A percentile compares a stretch with the other conserved stretches of the same genome.
phyloP scores from a whole-genome alignment of 30 jellyfish, hydroid and myxozoan genomes.

The Haliclystus octoradiatus region DNA sequence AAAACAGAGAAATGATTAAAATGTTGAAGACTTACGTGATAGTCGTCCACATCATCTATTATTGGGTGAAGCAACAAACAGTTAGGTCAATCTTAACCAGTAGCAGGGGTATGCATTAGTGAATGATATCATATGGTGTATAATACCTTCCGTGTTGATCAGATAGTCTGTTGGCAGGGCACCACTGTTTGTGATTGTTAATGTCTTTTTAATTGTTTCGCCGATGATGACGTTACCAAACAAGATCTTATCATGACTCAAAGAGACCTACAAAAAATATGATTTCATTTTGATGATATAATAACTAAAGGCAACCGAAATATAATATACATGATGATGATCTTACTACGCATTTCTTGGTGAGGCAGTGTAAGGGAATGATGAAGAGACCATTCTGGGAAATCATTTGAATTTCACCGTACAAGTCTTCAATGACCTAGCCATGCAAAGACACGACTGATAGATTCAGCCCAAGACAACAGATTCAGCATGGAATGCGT shows the following conservation, averaged over 20 bases:
- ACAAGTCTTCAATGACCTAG: constrained; percentile 60
- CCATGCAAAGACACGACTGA: neutral
- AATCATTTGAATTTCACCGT: constrained; percentile 59
- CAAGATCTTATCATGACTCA: neutral
- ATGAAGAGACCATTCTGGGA: constrained; percentile 80
- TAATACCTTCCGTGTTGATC: too few relatives aligned
- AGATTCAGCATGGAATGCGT: neutral
- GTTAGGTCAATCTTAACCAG: too few relatives aligned
- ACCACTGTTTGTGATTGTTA: constrained; percentile 69
- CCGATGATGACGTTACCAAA: constrained; percentile 79
- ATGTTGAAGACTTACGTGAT: too few relatives aligned
- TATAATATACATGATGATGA: neutral
- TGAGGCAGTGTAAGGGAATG: constrained; percentile 67
- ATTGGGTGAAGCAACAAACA: too few relatives aligned
- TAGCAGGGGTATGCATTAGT: too few relatives aligned
- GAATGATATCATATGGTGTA: too few relatives aligned
- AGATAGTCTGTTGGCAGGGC: constrained; percentile 56
- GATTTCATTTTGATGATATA: neutral
- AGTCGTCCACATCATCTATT: too few relatives aligned
- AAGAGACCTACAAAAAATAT: neutral
- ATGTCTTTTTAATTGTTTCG: constrained; percentile 61
- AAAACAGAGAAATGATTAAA: too few relatives aligned
- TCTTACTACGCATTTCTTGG: constrained; percentile 78
- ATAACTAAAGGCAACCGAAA: too few relatives aligned
- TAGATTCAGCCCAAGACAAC: neutral